Percentiles rank a stretch among this genome's conserved stretches.
Evolutionary conservation across 1,140 invertebrate species (phyloP).

Genomic region (Acromyrmex echinatior): DNA sequence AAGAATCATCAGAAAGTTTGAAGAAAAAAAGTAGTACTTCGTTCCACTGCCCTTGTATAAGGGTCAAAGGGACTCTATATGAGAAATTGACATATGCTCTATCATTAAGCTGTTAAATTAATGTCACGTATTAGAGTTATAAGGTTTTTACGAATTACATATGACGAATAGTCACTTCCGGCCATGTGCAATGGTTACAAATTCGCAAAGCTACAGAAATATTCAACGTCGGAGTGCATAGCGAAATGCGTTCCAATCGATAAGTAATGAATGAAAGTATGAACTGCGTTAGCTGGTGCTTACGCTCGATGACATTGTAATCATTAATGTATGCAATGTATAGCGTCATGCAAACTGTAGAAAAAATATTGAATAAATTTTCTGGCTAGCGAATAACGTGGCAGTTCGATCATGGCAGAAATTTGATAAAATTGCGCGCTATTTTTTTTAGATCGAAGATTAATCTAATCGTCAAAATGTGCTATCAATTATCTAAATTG

Average conservation of each 20-base stretch:
- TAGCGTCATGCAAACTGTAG: constrained; percentile 4
- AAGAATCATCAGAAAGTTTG: too few relatives aligned
- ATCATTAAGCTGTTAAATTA: constrained; percentile 3
- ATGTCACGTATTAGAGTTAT: neutral
- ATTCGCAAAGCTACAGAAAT: neutral
- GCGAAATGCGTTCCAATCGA: neutral
- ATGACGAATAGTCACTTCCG: neutral
- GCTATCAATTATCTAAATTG: too few relatives aligned
- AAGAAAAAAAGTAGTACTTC: too few relatives aligned
- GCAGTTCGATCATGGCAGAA: neutral
- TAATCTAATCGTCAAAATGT: neutral
- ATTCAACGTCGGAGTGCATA: constrained; percentile 8
- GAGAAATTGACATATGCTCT: constrained; percentile 21
- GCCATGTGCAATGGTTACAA: neutral
- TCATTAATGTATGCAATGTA: neutral
- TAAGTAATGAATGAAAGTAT: constrained; percentile 17
- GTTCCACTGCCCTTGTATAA: too few relatives aligned
- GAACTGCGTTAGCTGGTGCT: neutral
- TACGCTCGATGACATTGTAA: constrained; percentile 1
- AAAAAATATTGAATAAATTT: constrained; percentile 24
- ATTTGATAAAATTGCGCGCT: neutral
- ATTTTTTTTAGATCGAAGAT: neutral
- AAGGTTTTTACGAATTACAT: neutral
- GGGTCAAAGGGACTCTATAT: neutral
- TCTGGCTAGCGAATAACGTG: neutral